A percentile compares a stretch with the other conserved stretches of the same genome.
Evolutionary conservation across 2,113 vertebrate species (phyloP).

Genomic region (Antigone vipio): DNA sequence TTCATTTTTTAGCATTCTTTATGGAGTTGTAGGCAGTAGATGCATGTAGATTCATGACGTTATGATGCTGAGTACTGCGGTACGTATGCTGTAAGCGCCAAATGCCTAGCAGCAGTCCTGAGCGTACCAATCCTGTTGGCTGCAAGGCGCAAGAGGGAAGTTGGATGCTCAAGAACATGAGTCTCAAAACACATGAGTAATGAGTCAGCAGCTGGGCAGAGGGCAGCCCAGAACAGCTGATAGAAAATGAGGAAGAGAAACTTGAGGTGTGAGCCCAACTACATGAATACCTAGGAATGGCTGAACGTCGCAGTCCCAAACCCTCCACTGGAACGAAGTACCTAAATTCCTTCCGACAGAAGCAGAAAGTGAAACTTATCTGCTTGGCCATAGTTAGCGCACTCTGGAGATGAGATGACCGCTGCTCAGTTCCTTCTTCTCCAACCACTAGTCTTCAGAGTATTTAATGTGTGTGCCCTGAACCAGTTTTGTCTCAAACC

Average conservation of each 20-base stretch:
- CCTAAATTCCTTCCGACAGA: not conserved
- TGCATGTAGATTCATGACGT: not conserved
- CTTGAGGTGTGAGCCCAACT: not conserved
- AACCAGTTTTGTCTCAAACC: not conserved
- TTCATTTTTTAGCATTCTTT: not conserved
- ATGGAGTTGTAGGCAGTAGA: not conserved
- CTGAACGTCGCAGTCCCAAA: not conserved
- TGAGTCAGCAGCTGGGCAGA: not conserved
- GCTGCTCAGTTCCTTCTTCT: not conserved
- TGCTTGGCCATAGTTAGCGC: not conserved
- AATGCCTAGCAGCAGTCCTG: not conserved
- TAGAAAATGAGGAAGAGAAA: not conserved
- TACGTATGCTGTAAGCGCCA: rapidly evolving
- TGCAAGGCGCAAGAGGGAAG: not conserved
- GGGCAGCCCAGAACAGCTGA: not conserved
- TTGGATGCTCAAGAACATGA: not conserved
- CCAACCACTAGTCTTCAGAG: not conserved
- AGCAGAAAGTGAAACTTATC: not conserved
- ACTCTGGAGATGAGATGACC: not conserved
- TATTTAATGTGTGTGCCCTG: not conserved
- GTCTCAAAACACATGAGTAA: not conserved
- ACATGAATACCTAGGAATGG: not conserved
- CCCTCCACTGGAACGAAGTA: not conserved
- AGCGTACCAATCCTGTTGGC: not conserved
- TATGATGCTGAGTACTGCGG: not conserved